phyloP scores from a whole-genome alignment of 2,888 invertebrate genomes.

The Ctenicera cuprea region DNA sequence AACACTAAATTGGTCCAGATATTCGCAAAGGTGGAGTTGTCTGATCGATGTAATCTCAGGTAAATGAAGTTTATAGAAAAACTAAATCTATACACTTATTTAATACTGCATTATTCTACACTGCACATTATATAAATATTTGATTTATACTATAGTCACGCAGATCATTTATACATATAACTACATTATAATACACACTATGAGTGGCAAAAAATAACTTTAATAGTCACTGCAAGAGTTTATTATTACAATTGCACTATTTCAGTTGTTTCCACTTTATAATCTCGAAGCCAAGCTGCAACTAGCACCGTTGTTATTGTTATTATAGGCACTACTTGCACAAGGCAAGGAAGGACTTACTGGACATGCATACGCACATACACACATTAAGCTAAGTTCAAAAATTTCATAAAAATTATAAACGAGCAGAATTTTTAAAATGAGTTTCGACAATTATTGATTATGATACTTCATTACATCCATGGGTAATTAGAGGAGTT shows the following conservation, averaged over 20 bases:
- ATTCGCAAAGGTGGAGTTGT: slow-evolving; percentile 59
- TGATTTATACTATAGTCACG: slow-evolving; percentile 57
- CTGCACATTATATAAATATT: slow-evolving; percentile 62
- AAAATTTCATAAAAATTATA: slow-evolving; percentile 26
- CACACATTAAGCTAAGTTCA: slow-evolving; percentile 46
- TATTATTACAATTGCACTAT: slow-evolving; percentile 35
- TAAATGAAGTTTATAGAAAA: slow-evolving; percentile 66
- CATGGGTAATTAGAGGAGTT: slow-evolving; percentile 67
- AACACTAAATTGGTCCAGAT: slow-evolving; percentile 66
- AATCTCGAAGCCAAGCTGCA: slow-evolving; percentile 39
- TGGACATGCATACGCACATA: slow-evolving; percentile 41
- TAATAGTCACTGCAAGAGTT: slow-evolving; percentile 15
- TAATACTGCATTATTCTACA: slow-evolving; percentile 66
- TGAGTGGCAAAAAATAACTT: slow-evolving; percentile 35
- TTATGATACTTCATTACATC: slow-evolving; percentile 65
- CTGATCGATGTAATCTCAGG: slow-evolving; percentile 62
- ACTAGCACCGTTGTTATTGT: slow-evolving; percentile 41
- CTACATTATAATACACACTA: slow-evolving; percentile 59
- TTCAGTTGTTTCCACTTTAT: slow-evolving; percentile 26
- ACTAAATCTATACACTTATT: slow-evolving; percentile 67
- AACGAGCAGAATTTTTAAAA: slow-evolving; percentile 34
- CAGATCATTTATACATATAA: slow-evolving; percentile 61
- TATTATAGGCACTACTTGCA: slow-evolving; percentile 44
- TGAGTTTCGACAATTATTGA: slow-evolving; percentile 40
- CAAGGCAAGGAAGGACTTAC: slow-evolving; percentile 40